phyloP scores from a whole-genome alignment of 2,797 vertebrate species.

The Paedocypris micromegethes region DNA sequence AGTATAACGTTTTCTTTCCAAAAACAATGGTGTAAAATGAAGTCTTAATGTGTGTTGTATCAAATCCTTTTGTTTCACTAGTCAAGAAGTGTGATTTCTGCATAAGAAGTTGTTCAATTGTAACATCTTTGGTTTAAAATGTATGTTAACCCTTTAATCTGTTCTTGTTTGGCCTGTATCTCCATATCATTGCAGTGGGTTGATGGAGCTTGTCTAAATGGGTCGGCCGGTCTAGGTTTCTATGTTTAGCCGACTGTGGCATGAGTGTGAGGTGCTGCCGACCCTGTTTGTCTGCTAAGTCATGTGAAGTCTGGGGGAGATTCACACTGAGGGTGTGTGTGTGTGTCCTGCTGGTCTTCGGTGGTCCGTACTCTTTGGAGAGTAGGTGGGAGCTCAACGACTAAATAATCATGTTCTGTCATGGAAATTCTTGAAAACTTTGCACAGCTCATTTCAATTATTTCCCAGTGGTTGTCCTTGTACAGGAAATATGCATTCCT shows the following conservation, averaged over 20 bases:
- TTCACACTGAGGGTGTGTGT: conserved; percentile 60
- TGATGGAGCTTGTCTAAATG: conserved; percentile 66
- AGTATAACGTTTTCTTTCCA: too few species aligned
- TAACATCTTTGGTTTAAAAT: too few species aligned
- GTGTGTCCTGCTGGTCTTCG: conserved; percentile 49
- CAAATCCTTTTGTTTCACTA: too few species aligned
- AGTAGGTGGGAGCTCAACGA: conserved; percentile 51
- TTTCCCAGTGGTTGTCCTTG: not conserved
- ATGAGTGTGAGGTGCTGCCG: conserved; percentile 55
- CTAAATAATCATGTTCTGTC: conserved; percentile 39
- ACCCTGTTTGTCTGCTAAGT: conserved; percentile 54
- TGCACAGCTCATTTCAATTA: conserved; percentile 37
- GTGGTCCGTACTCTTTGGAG: conserved; percentile 37
- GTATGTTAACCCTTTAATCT: conserved; percentile 1
- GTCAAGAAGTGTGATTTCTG: too few species aligned
- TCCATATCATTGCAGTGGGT: conserved; percentile 41
- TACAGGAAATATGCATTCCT: too few species aligned
- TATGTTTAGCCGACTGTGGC: conserved; percentile 61
- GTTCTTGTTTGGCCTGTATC: conserved; percentile 1
- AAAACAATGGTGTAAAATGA: too few species aligned
- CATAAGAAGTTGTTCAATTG: too few species aligned
- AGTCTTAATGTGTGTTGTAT: too few species aligned
- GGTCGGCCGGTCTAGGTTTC: conserved; percentile 49
- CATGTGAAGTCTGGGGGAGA: conserved; percentile 13
- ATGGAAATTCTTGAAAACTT: conserved; percentile 29